phyloP scores from a whole-genome alignment of 2,888 invertebrate species.

The Elmis aenea region DNA sequence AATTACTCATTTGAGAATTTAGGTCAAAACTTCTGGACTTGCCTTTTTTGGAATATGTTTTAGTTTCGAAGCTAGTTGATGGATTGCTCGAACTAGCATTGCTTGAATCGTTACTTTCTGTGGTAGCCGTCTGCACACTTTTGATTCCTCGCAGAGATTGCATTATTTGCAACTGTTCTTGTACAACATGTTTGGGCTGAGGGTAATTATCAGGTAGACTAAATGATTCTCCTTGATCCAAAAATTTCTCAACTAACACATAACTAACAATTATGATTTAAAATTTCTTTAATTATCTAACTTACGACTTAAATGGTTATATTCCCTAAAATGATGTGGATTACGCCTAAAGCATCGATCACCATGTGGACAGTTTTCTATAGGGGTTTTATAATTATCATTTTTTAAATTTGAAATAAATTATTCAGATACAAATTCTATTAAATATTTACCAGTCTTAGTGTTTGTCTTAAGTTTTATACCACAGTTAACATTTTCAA shows the following conservation, averaged over 20 bases:
- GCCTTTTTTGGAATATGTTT: not conserved
- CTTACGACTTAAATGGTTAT: constrained; percentile 75
- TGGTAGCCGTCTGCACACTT: constrained; percentile 4
- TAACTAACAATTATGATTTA: constrained; percentile 8
- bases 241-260: constrained; percentile 60
- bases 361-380: constrained; percentile 67
- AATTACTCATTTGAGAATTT: no score
- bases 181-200: constrained; percentile 51
- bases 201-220: constrained; percentile 54
- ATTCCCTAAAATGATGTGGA: constrained; percentile 78
- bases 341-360: constrained; percentile 77
- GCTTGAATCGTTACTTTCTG: constrained; percentile 2
- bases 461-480: no score
- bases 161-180: constrained; percentile 58
- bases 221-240: constrained; percentile 50
- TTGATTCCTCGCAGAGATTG: no score
- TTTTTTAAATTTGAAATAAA: constrained; percentile 3
- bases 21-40: not conserved
- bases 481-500: no score
- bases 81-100: not conserved
- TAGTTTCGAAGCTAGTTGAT: not conserved
- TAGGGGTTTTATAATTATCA: constrained; percentile 33
- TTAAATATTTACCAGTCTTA: no score
- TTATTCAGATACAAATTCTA: no score
- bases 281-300: no score